Percentiles rank a stretch among this genome's conserved stretches.
Conservation (phyloP, 2,797 vertebrate genomes). For the Channa striata region DNA sequence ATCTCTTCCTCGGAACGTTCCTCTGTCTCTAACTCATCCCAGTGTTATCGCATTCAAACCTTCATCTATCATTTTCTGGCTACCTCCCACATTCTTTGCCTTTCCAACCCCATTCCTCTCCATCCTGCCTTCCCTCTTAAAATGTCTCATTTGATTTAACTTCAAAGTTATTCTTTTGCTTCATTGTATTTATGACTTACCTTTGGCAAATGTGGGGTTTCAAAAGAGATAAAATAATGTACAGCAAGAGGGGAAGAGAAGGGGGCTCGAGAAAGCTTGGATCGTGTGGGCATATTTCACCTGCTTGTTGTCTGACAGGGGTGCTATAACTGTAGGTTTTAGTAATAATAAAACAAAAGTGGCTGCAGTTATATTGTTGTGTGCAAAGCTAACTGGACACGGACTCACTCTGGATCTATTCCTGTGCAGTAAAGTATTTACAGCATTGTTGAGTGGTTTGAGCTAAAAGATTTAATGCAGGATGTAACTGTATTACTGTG, state of each 20-base stretch:
- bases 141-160: background rate
- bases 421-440: conserved; percentile 10
- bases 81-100: conserved; percentile 13
- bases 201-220: background rate
- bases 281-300: too few species aligned
- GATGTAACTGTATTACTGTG: conserved; percentile 6
- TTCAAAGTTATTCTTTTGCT: background rate
- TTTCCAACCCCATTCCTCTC: conserved; percentile 7
- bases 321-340: too few species aligned
- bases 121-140: background rate
- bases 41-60: conserved; percentile 16
- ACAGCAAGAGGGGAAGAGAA: background rate
- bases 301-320: too few species aligned
- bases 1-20: conserved; percentile 32
- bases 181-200: background rate
- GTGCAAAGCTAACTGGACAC: too few species aligned
- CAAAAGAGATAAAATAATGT: background rate
- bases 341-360: too few species aligned
- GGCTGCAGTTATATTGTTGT: too few species aligned
- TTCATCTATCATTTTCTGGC: background rate
- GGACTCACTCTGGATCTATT: conserved; percentile 5
- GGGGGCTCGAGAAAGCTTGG: background rate
- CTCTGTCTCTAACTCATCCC: conserved; percentile 27
- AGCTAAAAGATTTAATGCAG: conserved; percentile 18
- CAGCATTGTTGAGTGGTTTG: conserved; percentile 25